Conservation (phyloP, 2,888 invertebrate genomes). For the Coleophora flavipennella region DNA sequence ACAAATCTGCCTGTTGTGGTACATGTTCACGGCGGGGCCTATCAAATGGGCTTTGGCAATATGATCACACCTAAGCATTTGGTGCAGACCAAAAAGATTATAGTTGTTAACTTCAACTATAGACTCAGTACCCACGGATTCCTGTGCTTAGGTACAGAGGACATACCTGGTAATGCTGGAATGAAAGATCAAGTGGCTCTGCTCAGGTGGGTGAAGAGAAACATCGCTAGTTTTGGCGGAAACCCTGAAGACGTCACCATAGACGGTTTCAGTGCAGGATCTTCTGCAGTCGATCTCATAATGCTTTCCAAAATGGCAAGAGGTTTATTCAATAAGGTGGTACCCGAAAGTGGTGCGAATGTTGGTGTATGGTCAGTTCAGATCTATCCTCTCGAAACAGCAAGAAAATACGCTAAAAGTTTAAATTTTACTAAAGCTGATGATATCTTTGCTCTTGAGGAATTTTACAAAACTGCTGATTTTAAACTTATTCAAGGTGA, state of each 20-base stretch:
- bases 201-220: constrained; percentile 15
- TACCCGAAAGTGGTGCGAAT: constrained; percentile 13
- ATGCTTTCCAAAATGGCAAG: constrained; percentile 10
- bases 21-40: constrained; percentile 15
- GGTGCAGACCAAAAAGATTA: constrained; percentile 11
- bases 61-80: constrained; percentile 3
- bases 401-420: constrained; percentile 1
- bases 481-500: not conserved
- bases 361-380: constrained; percentile 6
- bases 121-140: constrained; percentile 18
- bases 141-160: constrained; percentile 18
- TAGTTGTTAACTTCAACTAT: constrained; percentile 18
- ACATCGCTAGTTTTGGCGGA: constrained; percentile 17
- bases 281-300: constrained; percentile 11
- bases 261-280: constrained; percentile 13
- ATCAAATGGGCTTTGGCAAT: constrained; percentile 9
- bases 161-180: constrained; percentile 19
- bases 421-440: constrained; percentile 9
- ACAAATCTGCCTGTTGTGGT: constrained; percentile 13
- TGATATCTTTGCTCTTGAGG: constrained; percentile 13
- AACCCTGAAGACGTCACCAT: constrained; percentile 16
- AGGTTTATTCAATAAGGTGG: constrained; percentile 16
- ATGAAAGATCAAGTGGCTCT: constrained; percentile 17
- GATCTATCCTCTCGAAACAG: constrained; percentile 6
- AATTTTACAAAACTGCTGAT: constrained; percentile 9